Base-by-base conservation (phyloP, 2,113 vertebrate species). In the Aepyceros melampus region DNA sequence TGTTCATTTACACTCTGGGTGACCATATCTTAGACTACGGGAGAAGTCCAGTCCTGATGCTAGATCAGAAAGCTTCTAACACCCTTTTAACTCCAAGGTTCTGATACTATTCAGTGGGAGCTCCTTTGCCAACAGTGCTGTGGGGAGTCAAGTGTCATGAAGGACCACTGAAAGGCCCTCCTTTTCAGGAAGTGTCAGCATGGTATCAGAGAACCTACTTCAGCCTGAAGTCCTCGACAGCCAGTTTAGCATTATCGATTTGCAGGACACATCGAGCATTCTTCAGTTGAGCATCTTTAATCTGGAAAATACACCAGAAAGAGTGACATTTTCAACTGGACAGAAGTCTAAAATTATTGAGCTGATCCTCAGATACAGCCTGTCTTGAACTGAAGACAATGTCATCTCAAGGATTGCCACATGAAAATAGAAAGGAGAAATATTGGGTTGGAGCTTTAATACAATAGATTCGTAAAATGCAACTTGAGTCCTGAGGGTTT, bases 181-280 rank as follows among this genome's bases (percentile, higher is more conserved):
- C 25, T 94, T 93, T 91, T 10, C 27, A 67, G 40, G 58, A 88
- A 40, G 21, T 40, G 81, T 76, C 82, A 47, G 53, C 49, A 14
- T 2, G n/a, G 21, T 33, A 5, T 79, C 56, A 5, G 40, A 87
- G 47, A 81, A 98, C 99, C 96, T 98, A 99, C 99, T 99, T 99
- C 55, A 98, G 5, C 76, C 97, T 98, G 49, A 99, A 99, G 96
- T 99, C 99, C 16, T 99, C 99, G 9, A 96, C 96, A 14, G 99
- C 97, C 97, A 99, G 97, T 43, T 98, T 99, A 78, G 97, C 95
- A 21, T 99, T 99, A 86, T 99, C 99, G 0, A 99, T 98, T 87
- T 98, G 81, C 95, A 99, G 98, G 79, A 98, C 43, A 2, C 98
- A 92, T 9, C 10, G 92, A 6, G 98, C 81, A 4, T 99, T 99